Base-by-base conservation (phyloP, 2,888 invertebrate species). In the Heliconius sara region DNA sequence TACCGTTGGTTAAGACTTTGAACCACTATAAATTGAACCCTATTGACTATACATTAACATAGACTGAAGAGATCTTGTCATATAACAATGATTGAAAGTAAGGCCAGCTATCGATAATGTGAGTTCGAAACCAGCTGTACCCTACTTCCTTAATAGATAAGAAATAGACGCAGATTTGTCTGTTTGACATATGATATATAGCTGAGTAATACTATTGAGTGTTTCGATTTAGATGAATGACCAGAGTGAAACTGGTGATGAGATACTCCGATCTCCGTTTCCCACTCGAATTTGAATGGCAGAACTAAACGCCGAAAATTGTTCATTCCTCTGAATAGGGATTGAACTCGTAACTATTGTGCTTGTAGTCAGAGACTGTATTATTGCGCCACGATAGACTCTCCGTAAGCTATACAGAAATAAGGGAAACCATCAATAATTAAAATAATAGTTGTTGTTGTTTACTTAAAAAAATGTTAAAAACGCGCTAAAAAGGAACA, bases 41-140 rank as follows among this genome's bases (percentile, higher is more conserved):
- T 77, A 75, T 30, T 22, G 57, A 10, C 6, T 60, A 79, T 77
- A 47, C 10, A 65, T 75, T 25, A 65, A 43, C 25, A 22, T 22
- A 65, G 27, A 43, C 47, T 30, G 27, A 34, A n/a, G 52, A 34
- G 70, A 63, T 77, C 77, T 77, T 63, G 79, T 82, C 80, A 73
- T 80, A 65, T 70, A 80, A 77, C 73, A 76, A 74, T 81, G 81
- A 83, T 83, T 79, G 83, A 81, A 82, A 82, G 83, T 78, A 80
- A 83, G 80, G 81, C 71, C 52, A 74, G 79, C 77, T 79, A 81
- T 68, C 74, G 63, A 63, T 81, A 77, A 79, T 80, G 79, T 52
- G 72, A 34, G 72, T 67, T 71, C 39, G 7, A 73, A 75, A 71
- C 79, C 47, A 75, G 77, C 34, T 79, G 22, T 77, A 72, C 77